Conservation (phyloP, 2,797 vertebrate genomes). For the Geotria australis region DNA sequence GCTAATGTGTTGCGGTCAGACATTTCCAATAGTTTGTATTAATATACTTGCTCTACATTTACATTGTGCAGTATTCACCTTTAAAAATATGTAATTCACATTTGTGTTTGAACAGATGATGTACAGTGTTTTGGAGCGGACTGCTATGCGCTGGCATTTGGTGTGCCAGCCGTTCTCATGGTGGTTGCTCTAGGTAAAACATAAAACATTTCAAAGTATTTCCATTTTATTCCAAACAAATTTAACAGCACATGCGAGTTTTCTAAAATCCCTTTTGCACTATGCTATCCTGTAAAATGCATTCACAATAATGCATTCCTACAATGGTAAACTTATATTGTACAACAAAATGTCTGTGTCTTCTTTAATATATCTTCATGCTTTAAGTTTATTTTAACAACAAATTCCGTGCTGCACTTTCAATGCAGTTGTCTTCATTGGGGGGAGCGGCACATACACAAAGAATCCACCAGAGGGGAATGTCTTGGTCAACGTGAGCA, state of each 20-base stretch:
- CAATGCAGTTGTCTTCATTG: conserved; percentile 46
- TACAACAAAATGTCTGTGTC: not conserved
- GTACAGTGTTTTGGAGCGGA: conserved; percentile 66
- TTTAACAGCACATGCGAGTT: not conserved
- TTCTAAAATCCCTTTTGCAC: not conserved
- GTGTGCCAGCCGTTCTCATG: conserved; percentile 66
- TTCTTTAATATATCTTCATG: not conserved
- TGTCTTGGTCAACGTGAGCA: conserved; percentile 38
- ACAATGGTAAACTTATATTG: no score
- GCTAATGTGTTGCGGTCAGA: no score
- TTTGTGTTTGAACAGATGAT: conserved; percentile 18
- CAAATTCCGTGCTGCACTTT: not conserved
- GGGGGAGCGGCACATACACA: conserved; percentile 52
- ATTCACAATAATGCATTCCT: not conserved
- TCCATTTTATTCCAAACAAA: no score
- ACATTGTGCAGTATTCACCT: no score
- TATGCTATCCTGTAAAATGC: not conserved
- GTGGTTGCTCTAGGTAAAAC: conserved; percentile 46
- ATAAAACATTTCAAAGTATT: no score
- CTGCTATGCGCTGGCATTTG: conserved; percentile 78
- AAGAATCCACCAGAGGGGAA: conserved; percentile 56
- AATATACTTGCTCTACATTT: no score
- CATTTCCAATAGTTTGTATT: no score
- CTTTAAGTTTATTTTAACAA: not conserved
- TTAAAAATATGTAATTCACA: no score